Percentiles rank a stretch among this genome's conserved stretches.
Conservation (phyloP, 2,113 vertebrate species). For the Protomyctophum bolini region DNA sequence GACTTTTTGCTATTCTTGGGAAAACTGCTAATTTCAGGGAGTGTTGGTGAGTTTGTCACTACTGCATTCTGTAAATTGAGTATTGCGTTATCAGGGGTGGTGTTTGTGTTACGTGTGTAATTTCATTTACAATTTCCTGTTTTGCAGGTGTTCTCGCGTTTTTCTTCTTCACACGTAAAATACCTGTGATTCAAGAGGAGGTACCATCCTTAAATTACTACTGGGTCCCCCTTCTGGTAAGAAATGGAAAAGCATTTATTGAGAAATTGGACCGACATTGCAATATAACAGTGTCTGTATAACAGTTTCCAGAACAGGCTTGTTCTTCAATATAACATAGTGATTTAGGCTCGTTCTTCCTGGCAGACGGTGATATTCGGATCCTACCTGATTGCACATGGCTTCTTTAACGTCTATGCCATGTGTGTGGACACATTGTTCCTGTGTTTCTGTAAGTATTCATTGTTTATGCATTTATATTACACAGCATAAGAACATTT, state of each 20-base stretch:
- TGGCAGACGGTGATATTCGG: slow-evolving; percentile 90
- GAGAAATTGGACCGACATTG: too few relatives aligned
- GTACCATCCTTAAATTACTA: slow-evolving; percentile 89
- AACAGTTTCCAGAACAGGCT: too few relatives aligned
- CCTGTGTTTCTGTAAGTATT: slow-evolving; percentile 97
- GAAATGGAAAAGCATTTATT: slow-evolving; percentile 31
- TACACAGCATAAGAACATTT: neutral
- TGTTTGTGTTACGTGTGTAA: neutral
- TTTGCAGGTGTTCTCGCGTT: slow-evolving; percentile 88
- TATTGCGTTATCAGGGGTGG: neutral
- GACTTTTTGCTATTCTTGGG: slow-evolving; percentile 93
- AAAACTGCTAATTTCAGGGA: slow-evolving; percentile 90
- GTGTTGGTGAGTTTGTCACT: slow-evolving; percentile 86
- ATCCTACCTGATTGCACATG: slow-evolving; percentile 91
- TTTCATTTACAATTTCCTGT: neutral
- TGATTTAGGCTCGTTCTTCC: slow-evolving; percentile 31
- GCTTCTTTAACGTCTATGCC: slow-evolving; percentile 95
- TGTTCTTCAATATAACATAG: neutral
- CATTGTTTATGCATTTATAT: neutral
- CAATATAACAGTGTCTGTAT: neutral
- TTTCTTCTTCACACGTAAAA: slow-evolving; percentile 90
- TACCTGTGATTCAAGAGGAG: slow-evolving; percentile 82
- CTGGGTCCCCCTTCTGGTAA: slow-evolving; percentile 95
- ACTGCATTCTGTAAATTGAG: neutral
- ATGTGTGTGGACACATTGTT: slow-evolving; percentile 98